phyloP scores from a whole-genome alignment of 2,797 vertebrate species.

The Gobio occitaniae region DNA sequence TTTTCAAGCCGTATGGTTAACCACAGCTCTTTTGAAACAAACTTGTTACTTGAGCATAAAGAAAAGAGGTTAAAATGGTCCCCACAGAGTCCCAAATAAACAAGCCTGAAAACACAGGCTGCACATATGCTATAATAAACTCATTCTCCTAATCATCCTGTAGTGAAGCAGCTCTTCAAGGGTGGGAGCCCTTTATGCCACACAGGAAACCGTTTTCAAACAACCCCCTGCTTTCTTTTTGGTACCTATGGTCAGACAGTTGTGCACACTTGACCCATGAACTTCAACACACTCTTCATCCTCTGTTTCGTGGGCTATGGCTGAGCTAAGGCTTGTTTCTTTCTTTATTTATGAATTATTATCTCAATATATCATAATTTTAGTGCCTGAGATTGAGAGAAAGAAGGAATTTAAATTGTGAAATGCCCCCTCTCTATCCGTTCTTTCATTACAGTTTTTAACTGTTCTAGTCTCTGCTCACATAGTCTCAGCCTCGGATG shows the following conservation, averaged over 20 bases:
- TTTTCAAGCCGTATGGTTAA: slow-evolving; percentile 36
- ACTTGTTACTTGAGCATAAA: slow-evolving; percentile 50
- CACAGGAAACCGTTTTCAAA: neutral
- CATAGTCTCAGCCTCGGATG: neutral
- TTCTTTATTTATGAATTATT: slow-evolving; percentile 41
- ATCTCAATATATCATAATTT: slow-evolving; percentile 50
- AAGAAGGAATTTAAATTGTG: slow-evolving; percentile 23
- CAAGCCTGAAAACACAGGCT: neutral
- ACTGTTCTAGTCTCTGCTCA: neutral
- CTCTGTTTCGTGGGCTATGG: neutral
- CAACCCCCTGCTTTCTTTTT: neutral
- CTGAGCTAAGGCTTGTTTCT: neutral
- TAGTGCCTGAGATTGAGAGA: slow-evolving; percentile 40
- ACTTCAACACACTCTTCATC: slow-evolving; percentile 10
- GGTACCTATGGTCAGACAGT: neutral
- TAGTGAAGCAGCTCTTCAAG: slow-evolving; percentile 8
- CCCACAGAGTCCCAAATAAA: slow-evolving; percentile 36
- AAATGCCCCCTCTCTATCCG: neutral
- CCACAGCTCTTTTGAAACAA: slow-evolving; percentile 53
- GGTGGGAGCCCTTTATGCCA: neutral
- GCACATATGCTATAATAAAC: slow-evolving; percentile 37
- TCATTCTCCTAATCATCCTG: neutral
- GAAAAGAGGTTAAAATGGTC: slow-evolving; percentile 31
- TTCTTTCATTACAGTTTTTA: neutral
- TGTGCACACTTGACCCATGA: slow-evolving; percentile 38